Evolutionary conservation across 2,797 vertebrate species (phyloP), one percentile per base, ranked within the genome.

Genomic region (Lophotriccus pileatus): DNA sequence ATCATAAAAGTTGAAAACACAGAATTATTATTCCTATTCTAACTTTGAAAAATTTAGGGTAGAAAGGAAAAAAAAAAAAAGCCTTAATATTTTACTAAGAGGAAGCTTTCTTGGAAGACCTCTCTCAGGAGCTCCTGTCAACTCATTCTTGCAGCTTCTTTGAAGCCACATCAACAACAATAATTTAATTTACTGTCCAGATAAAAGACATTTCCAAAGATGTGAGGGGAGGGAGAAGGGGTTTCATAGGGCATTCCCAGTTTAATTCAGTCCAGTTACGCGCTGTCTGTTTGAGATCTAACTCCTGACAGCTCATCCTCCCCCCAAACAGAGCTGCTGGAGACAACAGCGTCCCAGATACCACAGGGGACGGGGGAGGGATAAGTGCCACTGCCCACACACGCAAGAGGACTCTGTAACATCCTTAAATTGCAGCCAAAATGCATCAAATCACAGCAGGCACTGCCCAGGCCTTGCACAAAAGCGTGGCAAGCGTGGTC

Each of bases 251-350:
- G 60, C 46, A 47, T 63, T 79, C 69, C 27, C 30, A 46, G 44
- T 79, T 94, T 82, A 93, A 86, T 73, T 94, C 62, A 81, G 83
- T 22, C 43, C 69, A 59, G 79, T 87, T 94, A 93, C 87, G 73
- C 72, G 62, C 89, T 78, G 73, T 36, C 66, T 49, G 43, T 49
- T 86, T 62, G 83, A 4, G 24, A 53, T 86, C 84, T 44, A 91
- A 78, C 39, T 85, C 89, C 79, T 74, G 72, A 74, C 75, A 93
- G 87, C 69, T 88, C 85, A 86, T 69, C 59, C 44, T 68, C 69
- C 39, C 39, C 58, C 82, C 78, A 44, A 49, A 83, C 27, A 68
- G 76, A 86, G 55, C 30, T n/a, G 55, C 41, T 76, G 70, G 5
- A 82, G 74, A 24, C 41, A 89, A 87, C 1, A 0, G 9, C 1